phyloP scores from a whole-genome alignment of 2,888 invertebrate species.

The Mesorhabditis spiculigera region DNA sequence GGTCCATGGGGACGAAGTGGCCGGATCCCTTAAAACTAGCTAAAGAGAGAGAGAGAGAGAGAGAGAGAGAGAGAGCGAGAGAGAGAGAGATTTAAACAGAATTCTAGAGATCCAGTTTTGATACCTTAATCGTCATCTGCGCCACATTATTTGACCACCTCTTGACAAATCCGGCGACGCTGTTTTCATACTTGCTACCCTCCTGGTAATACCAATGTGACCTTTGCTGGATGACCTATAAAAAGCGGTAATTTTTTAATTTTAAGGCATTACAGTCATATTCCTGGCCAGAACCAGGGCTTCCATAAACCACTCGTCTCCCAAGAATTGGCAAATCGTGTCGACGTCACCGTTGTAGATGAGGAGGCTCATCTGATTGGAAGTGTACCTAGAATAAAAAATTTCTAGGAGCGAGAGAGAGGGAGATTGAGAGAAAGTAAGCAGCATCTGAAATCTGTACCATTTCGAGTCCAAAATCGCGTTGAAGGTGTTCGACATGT shows the following conservation, averaged over 20 bases:
- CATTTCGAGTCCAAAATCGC: constrained; percentile 13
- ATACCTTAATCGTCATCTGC: constrained; percentile 27
- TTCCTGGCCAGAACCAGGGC: constrained; percentile 21
- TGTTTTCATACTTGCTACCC: constrained; percentile 9
- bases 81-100: neutral
- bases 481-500: constrained; percentile 31
- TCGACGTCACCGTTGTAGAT: constrained; percentile 39
- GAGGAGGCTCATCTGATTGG: constrained; percentile 31
- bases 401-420: too few relatives aligned
- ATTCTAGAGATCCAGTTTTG: neutral
- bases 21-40: constrained; percentile 26
- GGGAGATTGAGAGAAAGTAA: too few relatives aligned
- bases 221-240: neutral
- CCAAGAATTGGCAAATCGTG: constrained; percentile 35
- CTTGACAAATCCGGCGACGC: constrained; percentile 31
- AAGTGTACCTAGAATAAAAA: constrained; percentile 9
- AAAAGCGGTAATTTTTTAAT: neutral
- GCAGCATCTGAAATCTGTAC: neutral
- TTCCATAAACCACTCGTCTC: constrained; percentile 35
- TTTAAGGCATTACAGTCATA: constrained; percentile 16
- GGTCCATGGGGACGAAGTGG: constrained; percentile 38
- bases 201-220: constrained; percentile 23
- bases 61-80: too few relatives aligned
- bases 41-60: too few relatives aligned
- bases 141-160: constrained; percentile 30